Evolutionary conservation across 2,113 vertebrate species (phyloP), one percentile per base, ranked within the genome.

Genomic region (Chrysemys picta): DNA sequence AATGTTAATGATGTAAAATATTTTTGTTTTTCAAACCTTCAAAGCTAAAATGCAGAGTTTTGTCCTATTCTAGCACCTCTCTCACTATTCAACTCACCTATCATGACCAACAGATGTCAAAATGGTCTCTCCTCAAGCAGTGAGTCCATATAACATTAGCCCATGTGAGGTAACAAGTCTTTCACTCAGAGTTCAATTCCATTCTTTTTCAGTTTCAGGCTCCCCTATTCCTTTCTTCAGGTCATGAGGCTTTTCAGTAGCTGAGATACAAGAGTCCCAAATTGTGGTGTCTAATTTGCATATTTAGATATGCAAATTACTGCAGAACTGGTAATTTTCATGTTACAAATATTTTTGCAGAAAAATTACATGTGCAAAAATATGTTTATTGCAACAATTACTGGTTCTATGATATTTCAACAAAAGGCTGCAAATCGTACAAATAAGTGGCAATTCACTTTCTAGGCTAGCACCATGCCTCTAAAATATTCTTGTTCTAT

Each of bases 401-500:
- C 9, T 88, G 88, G 93, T 97, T 95, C 91, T 93, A 95, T 94
- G 89, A 53, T 93, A 94, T 89, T 91, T 82, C 90, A 96, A 94
- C 93, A 89, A 96, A 96, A 88, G 82, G 89, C 85, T 84, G 91
- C 53, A 95, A 86, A 88, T 83, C 86, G 94, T 38, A 93, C 94
- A 96, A 97, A 97, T 97, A 97, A 97, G 96, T 97, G 96, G 94
- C 96, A 85, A 95, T 89, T 91, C 93, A 97, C 96, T 97, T 96
- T 89, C 96, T 92, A 85, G 92, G 94, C 95, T 95, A 95, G 87
- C 65, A 83, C 84, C 82, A 81, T 89, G 96, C 85, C 96, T 95
- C 42, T 47, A 88, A 94, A 96, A 95, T 91, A 78, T 88, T 95
- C 81, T 92, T 84, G 50, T 94, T 96, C 89, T 93, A 87, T 84